Conservation (phyloP, 2,888 invertebrate species). For the Callosobruchus maculatus region DNA sequence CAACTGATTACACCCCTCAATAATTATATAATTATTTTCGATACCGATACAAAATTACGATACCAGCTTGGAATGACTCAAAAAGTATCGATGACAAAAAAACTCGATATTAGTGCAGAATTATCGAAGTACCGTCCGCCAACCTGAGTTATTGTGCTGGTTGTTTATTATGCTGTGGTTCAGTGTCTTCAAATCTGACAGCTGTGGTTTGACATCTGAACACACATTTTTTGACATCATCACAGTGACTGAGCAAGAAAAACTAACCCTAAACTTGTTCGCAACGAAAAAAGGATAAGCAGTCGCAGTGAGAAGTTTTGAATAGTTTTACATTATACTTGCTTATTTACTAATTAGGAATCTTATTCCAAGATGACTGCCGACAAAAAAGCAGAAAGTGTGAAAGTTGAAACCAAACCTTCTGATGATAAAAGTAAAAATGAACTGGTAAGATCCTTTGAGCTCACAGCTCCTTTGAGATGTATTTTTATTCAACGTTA, state of each 20-base stretch:
- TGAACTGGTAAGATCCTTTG: conserved; percentile 45
- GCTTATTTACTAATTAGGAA: neutral
- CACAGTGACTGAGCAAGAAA: neutral
- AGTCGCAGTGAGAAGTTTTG: neutral
- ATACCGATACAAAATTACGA: no score
- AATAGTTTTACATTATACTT: no score
- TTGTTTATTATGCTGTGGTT: no score
- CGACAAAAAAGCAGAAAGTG: conserved; percentile 33
- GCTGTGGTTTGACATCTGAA: no score
- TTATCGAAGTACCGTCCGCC: no score
- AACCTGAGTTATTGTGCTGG: no score
- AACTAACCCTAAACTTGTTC: neutral
- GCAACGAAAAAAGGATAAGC: neutral
- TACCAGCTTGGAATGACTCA: no score
- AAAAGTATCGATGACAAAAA: no score
- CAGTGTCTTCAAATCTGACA: no score
- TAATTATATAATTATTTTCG: no score
- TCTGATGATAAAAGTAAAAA: conserved; percentile 45
- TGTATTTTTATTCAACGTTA: conserved; percentile 10
- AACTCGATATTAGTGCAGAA: no score
- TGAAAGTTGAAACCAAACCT: conserved; percentile 38
- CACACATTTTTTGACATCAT: neutral
- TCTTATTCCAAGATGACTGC: conserved; percentile 27
- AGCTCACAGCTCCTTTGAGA: neutral
- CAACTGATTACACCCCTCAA: no score